Percentiles rank a stretch among this genome's conserved stretches.
These are phyloP conservation scores for Ophion ellenae DNA, from an alignment of 2,888 invertebrate species.

Conservation along the genomic window DNA sequence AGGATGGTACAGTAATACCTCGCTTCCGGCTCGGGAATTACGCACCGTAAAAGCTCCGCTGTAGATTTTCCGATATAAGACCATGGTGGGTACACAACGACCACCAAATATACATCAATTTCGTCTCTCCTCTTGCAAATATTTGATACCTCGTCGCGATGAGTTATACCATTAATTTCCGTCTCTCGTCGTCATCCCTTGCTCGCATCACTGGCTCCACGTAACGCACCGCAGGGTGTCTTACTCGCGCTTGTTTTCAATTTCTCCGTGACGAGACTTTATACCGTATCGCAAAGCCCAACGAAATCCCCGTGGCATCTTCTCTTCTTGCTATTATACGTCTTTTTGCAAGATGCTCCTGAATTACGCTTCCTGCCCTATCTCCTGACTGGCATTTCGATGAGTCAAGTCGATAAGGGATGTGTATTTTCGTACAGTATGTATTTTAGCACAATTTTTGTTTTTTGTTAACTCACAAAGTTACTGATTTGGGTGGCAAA, in stretches of 20 bases:
- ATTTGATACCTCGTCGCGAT: slow-evolving; percentile 73
- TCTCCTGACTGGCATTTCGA: no score
- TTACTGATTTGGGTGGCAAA: no score
- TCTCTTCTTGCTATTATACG: slow-evolving; percentile 9
- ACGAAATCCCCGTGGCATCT: slow-evolving; percentile 27
- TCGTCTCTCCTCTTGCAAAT: slow-evolving; percentile 70
- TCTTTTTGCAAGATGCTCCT: slow-evolving; percentile 6
- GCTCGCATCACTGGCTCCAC: slow-evolving; percentile 18
- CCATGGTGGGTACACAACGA: neutral
- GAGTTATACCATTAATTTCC: slow-evolving; percentile 74
- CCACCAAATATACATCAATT: slow-evolving; percentile 60
- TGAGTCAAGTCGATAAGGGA: no score
- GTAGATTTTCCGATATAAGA: slow-evolving; percentile 39
- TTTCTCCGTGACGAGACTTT: slow-evolving; percentile 72
- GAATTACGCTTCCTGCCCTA: neutral
- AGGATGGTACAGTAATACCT: neutral
- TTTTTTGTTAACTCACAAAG: no score
- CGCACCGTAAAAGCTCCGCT: slow-evolving; percentile 3
- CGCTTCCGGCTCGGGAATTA: neutral
- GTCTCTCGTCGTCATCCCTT: slow-evolving; percentile 46
- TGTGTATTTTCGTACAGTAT: no score
- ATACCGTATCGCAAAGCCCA: slow-evolving; percentile 14
- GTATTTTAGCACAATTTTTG: no score
- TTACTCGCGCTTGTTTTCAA: slow-evolving; percentile 71
- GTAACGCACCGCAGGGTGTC: slow-evolving; percentile 1